These are phyloP conservation scores for Zaprionus nigranus DNA, from an alignment of 1,140 invertebrate species.

Conservation along the genomic window DNA sequence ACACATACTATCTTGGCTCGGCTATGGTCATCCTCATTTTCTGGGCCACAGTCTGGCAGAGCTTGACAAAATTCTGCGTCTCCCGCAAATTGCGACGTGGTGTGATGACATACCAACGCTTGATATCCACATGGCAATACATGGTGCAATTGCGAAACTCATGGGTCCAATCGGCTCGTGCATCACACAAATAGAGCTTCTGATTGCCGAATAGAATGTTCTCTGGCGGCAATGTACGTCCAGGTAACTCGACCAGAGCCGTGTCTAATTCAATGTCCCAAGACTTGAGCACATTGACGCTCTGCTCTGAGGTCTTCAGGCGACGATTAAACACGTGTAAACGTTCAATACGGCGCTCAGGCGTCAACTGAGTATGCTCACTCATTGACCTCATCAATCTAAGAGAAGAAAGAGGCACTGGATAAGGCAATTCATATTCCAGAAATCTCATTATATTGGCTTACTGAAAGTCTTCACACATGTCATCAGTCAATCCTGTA, in stretches of 20 bases:
- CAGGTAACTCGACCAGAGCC: slow-evolving; percentile 87
- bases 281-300: slow-evolving; percentile 85
- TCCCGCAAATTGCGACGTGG: slow-evolving; percentile 84
- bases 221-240: slow-evolving; percentile 86
- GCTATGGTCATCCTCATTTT: slow-evolving; percentile 85
- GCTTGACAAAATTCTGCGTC: slow-evolving; percentile 85
- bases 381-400: slow-evolving; percentile 88
- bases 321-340: slow-evolving; percentile 87
- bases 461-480: slow-evolving; percentile 86
- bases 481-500: slow-evolving; percentile 88
- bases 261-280: slow-evolving; percentile 88
- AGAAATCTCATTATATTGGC: slow-evolving; percentile 4
- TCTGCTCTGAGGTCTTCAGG: slow-evolving; percentile 85
- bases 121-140: slow-evolving; percentile 70
- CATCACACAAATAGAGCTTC: slow-evolving; percentile 37
- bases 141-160: slow-evolving; percentile 84
- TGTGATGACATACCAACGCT: slow-evolving; percentile 86
- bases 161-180: slow-evolving; percentile 86
- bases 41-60: slow-evolving; percentile 84
- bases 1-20: slow-evolving; percentile 80
- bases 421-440: not conserved
- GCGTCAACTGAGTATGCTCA: slow-evolving; percentile 87
- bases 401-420: not conserved
- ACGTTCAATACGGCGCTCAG: slow-evolving; percentile 87
- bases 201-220: slow-evolving; percentile 59